These are phyloP conservation scores for Cyclopterus lumpus DNA, from an alignment of 2,797 vertebrate species.

Conservation along the genomic window DNA sequence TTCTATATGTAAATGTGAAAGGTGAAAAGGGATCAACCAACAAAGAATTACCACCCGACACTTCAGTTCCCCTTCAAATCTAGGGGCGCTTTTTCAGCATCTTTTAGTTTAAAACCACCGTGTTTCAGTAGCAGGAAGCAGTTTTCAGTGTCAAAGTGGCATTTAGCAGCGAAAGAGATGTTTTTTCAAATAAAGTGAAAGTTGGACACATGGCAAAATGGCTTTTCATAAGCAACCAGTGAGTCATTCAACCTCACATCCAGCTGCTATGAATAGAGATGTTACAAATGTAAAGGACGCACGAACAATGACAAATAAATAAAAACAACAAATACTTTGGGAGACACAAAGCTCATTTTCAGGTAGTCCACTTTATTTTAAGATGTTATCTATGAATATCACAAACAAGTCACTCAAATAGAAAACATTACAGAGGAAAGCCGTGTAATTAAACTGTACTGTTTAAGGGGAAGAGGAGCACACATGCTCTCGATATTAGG, in stretches of 20 bases:
- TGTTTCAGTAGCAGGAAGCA: no score
- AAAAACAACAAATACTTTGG: not conserved
- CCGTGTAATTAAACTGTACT: slow-evolving; percentile 17
- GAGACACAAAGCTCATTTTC: slow-evolving; percentile 9
- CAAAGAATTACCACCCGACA: no score
- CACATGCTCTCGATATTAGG: slow-evolving; percentile 1
- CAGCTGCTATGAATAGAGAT: not conserved
- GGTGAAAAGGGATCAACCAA: no score
- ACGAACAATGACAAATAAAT: not conserved
- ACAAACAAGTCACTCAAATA: slow-evolving; percentile 28
- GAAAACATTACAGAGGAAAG: slow-evolving; percentile 44
- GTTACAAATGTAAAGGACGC: not conserved
- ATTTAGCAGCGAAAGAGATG: no score
- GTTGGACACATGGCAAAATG: no score
- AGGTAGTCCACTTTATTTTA: slow-evolving; percentile 50
- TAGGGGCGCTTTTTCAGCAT: no score
- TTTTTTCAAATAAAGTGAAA: no score
- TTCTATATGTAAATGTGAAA: no score
- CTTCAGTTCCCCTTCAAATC: no score
- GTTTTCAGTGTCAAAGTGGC: no score
- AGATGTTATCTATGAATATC: slow-evolving; percentile 22
- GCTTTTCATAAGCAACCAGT: no score
- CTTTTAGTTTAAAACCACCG: no score
- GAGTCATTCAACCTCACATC: not conserved
- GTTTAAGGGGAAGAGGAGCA: slow-evolving; percentile 18